Evolutionary conservation across 2,888 invertebrate genomes (phyloP).

Genomic region (Helicoverpa assulta): DNA sequence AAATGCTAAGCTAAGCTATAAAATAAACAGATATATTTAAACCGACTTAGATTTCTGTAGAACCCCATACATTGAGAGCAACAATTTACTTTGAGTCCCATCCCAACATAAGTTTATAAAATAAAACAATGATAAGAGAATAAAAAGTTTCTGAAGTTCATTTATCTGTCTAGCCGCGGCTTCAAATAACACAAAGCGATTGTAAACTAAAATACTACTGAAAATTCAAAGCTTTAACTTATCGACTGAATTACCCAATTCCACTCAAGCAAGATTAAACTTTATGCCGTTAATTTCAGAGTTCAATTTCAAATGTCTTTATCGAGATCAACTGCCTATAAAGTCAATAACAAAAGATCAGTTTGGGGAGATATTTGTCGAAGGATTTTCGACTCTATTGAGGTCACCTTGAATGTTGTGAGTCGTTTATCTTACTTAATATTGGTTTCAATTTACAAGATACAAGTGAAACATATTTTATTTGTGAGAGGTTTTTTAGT

Average conservation of each 20-base stretch:
- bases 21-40: too few species aligned
- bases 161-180: background rate
- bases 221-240: conserved; percentile 17
- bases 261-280: conserved; percentile 5
- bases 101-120: too few species aligned
- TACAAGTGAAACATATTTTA: background rate
- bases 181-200: conserved; percentile 21
- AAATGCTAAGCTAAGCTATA: too few species aligned
- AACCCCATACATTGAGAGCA: too few species aligned
- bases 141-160: background rate
- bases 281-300: background rate
- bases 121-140: too few species aligned
- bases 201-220: conserved; percentile 8
- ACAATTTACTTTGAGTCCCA: too few species aligned
- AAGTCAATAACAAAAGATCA: conserved; percentile 38
- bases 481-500: background rate
- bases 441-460: conserved; percentile 3
- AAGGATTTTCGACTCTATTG: conserved; percentile 35
- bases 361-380: conserved; percentile 14
- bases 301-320: conserved; percentile 19
- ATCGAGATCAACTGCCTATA: conserved; percentile 17
- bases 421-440: conserved; percentile 9
- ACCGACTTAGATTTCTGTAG: too few species aligned
- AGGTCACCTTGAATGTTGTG: conserved; percentile 11
- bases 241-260: conserved; percentile 2